Base-by-base conservation (phyloP, 2,888 invertebrate species). In the Megamerina dolium region DNA sequence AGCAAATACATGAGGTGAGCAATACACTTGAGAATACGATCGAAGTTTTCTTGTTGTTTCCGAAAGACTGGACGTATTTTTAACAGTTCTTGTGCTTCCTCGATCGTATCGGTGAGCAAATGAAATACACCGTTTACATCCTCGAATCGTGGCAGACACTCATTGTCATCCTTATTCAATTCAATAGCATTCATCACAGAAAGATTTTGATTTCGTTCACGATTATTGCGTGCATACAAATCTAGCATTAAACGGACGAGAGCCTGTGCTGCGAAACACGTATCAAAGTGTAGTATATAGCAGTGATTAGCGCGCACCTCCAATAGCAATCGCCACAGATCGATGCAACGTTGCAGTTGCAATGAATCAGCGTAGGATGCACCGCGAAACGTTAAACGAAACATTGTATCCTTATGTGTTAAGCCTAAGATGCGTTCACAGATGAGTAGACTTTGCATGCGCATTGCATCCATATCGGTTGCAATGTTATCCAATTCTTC, bases 371-470 rank as follows among this genome's bases (percentile, higher is more conserved):
- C 84, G 68, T 83, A 84, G 1, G 82, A 77, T 2, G 85, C 85
- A 41, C 85, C 86, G 49, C 84, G 74, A 68, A 79, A 83, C 78
- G 83, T 83, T 49, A 85, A 73, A 35, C 84, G 76, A 71, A 85
- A 91, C 45, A 91, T 79, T 45, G 88, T 87, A 70, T 94, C 93
- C 68, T 88, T 87, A 73, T 95, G 93, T 54, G 79, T 74, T 1
- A 82, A 77, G 1, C 93, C 93, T 18, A 95, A 77, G 59, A 94
- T 85, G 59, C 94, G 77, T 73, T 89, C 88, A 52, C 87, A 85
- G 54, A 94, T 88, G 26, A 95, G 74, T 55, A 95, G 74, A 62
- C 91, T 85, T 73, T 94, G 91, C 68, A 85, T 83, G 58, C 91
- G 78, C 77, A 94, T 82, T 30, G 81, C 81, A 73, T 94, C 93